These are phyloP conservation scores for Brachirus orientalis DNA, from an alignment of 2,113 vertebrate species.

Conservation along the genomic window DNA sequence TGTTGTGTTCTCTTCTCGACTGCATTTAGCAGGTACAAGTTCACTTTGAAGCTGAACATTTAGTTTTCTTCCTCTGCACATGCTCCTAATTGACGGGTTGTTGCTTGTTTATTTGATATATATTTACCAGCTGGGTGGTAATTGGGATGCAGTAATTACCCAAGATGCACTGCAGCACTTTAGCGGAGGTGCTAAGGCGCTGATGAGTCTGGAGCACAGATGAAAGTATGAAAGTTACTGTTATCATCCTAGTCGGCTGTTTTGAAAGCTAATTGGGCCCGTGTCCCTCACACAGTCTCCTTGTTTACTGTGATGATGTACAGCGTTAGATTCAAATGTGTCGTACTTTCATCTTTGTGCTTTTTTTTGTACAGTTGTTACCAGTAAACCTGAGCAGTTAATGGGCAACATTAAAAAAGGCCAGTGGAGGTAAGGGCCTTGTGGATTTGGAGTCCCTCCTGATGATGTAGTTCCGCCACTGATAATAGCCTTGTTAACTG, in stretches of 20 bases:
- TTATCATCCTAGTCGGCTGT: conserved; percentile 58
- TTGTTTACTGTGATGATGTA: conserved; percentile 67
- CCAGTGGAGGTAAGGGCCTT: conserved; percentile 40
- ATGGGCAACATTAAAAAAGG: conserved; percentile 59
- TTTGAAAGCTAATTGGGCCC: conserved; percentile 71
- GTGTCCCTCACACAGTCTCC: conserved; percentile 44
- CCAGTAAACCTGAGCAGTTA: conserved; percentile 47
- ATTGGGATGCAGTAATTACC: conserved; percentile 82
- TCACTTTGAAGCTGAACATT: conserved; percentile 70
- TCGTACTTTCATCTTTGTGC: conserved; percentile 28
- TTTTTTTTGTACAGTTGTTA: conserved; percentile 31
- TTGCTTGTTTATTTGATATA: conserved; percentile 85
- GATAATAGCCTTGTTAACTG: conserved; percentile 75
- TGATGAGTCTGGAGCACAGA: conserved; percentile 66
- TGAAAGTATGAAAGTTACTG: conserved; percentile 70
- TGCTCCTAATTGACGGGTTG: conserved; percentile 82
- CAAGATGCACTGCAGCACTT: conserved; percentile 62
- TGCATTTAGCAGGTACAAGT: conserved; percentile 47
- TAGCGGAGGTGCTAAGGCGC: conserved; percentile 47
- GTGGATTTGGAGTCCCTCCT: conserved; percentile 49
- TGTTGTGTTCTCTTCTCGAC: conserved; percentile 46
- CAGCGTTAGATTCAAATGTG: conserved; percentile 32
- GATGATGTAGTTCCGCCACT: conserved; percentile 57
- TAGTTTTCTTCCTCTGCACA: conserved; percentile 46
- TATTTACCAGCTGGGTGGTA: conserved; percentile 79